Conservation (phyloP, 2,888 invertebrate species). For the Trilocha varians region DNA sequence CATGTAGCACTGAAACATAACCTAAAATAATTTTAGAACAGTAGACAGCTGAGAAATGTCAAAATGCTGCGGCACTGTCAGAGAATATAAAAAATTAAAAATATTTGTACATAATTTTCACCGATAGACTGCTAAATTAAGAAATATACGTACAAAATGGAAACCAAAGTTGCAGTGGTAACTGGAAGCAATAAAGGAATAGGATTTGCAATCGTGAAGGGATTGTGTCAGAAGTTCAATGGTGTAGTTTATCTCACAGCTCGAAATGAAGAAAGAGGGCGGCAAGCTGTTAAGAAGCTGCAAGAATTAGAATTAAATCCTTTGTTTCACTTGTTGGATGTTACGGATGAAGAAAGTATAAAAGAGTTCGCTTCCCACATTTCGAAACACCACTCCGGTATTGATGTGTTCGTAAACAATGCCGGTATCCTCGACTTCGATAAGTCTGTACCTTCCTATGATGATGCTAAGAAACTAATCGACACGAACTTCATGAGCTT, state of each 20-base stretch:
- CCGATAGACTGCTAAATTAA: background rate
- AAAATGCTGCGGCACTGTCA: background rate
- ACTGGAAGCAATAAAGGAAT: constrained; percentile 64
- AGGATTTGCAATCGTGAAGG: constrained; percentile 65
- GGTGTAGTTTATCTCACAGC: constrained; percentile 83
- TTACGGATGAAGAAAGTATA: constrained; percentile 76
- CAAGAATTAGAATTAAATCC: constrained; percentile 72
- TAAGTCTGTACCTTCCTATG: constrained; percentile 74
- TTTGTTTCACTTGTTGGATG: constrained; percentile 80
- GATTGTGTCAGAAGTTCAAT: constrained; percentile 77
- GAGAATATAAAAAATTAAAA: constrained; percentile 1
- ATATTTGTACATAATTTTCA: background rate
- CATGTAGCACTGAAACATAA: too few relatives aligned
- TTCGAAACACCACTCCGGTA: constrained; percentile 74
- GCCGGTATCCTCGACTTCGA: constrained; percentile 81
- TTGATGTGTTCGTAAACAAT: constrained; percentile 85
- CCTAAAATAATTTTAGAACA: too few relatives aligned
- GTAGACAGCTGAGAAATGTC: background rate
- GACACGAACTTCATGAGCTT: constrained; percentile 81
- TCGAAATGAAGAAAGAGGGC: constrained; percentile 75
- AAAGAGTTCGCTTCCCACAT: constrained; percentile 73
- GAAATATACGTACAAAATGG: constrained; percentile 59
- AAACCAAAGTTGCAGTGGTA: constrained; percentile 68
- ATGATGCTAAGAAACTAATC: constrained; percentile 81
- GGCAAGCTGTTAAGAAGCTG: constrained; percentile 74